Base-by-base conservation (phyloP, 2,797 vertebrate species). In the Avahi laniger region DNA sequence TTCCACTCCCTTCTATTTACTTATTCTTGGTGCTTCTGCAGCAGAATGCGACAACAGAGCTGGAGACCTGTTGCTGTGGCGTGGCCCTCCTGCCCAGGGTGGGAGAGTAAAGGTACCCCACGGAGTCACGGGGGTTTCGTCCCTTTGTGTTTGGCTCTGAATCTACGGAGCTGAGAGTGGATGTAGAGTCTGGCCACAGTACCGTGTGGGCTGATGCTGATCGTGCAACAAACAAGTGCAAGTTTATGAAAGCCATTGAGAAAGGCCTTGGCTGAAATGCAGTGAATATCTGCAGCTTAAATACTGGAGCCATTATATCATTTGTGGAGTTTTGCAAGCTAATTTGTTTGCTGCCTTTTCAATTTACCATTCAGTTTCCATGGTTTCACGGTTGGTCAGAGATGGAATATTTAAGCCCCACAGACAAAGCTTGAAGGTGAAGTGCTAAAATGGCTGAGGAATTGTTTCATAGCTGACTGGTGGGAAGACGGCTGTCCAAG, bases 381-480 rank as follows among this genome's bases (percentile, higher is more conserved):
- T 97, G 93, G 82, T 97, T 98, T 97, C 96, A 97, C 52, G 80
- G 91, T 97, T 97, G 95, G 75, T 96, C 96, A 97, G 97, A 98
- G 93, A 96, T 82, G 48, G 69, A 59, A 96, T 96, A 88, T 97
- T 57, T 30, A 92, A 97, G 94, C 84, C 73, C 84, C 4, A 2
- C 15, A 96, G 97, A 96, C 89, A 91, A 88, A 97, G 93, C 86
- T 78, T 50, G 81, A 96, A 57, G 22, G 89, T 20, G 84, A 79
- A 87, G 94, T 75, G 48, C 89, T 94, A 88, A 63, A 94, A 94
- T 57, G 69, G 89, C 46, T 84, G 20, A 80, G 43, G 65, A 46
- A 48, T 46, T 92, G 12, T 94, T 96, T 91, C 67, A 82, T 46
- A 78, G 81, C 20, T 88, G 69, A 50, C 12, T 4, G 28, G 78